phyloP scores from a whole-genome alignment of 1,140 invertebrate genomes.

The Chironomus striatipennis region DNA sequence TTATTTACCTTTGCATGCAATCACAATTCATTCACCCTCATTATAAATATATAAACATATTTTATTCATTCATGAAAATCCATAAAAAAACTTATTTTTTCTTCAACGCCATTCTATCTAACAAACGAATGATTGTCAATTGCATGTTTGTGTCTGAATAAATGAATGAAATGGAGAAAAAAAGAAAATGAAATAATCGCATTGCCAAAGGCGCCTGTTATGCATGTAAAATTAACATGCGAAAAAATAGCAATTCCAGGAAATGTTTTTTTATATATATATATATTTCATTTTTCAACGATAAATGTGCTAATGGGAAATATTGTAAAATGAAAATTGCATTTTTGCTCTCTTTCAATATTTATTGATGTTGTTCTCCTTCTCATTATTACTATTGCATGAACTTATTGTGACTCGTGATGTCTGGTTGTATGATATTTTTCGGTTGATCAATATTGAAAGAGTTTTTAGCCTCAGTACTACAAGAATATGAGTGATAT shows the following conservation, averaged over 20 bases:
- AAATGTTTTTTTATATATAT: background rate
- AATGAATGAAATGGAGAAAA: background rate
- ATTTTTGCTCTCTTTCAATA: background rate
- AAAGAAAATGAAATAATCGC: background rate
- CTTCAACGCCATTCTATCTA: background rate
- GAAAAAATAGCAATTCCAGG: conserved; percentile 1
- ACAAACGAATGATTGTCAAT: background rate
- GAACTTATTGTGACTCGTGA: no score
- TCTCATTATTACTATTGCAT: no score
- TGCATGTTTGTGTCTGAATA: background rate
- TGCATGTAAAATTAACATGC: conserved; percentile 2
- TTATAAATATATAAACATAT: background rate
- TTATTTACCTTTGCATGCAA: background rate
- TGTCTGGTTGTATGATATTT: no score
- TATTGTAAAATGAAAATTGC: background rate
- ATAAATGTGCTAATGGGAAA: background rate
- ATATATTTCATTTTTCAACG: background rate
- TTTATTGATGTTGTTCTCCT: background rate
- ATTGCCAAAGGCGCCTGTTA: background rate
- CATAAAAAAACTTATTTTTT: background rate
- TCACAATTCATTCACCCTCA: background rate
- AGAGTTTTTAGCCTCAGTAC: no score
- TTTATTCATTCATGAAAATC: no score
- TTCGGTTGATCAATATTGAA: no score
- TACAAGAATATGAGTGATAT: no score